Evolutionary conservation across 2,888 invertebrate species (phyloP).

Genomic region (Leptothorax acervorum): DNA sequence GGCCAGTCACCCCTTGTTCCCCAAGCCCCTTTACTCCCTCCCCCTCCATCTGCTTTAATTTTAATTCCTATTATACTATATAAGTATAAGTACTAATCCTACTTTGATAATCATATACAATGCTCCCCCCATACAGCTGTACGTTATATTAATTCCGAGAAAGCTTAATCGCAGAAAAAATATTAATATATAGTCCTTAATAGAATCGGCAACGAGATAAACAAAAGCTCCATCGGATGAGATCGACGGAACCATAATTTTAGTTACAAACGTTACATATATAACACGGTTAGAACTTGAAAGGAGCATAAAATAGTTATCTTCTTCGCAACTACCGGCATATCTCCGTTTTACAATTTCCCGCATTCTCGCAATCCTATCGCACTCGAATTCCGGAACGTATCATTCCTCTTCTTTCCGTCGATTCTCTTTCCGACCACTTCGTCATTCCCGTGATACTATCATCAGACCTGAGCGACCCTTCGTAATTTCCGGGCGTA

Average conservation of each 20-base stretch:
- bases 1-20: conserved; percentile 59
- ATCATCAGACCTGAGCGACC: conserved; percentile 49
- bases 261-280: conserved; percentile 67
- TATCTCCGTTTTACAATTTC: conserved; percentile 76
- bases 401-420: conserved; percentile 35
- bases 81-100: conserved; percentile 16
- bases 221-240: conserved; percentile 18
- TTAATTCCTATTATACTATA: not conserved
- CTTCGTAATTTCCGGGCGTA: conserved; percentile 56
- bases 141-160: not conserved
- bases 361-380: conserved; percentile 71
- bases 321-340: conserved; percentile 72
- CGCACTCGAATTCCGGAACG: conserved; percentile 59
- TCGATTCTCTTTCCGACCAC: conserved; percentile 21
- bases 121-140: not conserved
- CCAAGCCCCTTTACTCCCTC: not conserved
- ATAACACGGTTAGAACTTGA: conserved; percentile 67
- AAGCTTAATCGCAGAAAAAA: not conserved
- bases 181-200: not conserved
- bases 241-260: not conserved
- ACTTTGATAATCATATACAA: conserved; percentile 2
- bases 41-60: not conserved
- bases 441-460: conserved; percentile 39
- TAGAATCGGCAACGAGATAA: not conserved
- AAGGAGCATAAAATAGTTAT: conserved; percentile 77